Evolutionary conservation across 2,888 invertebrate genomes (phyloP), one percentile per base, ranked within the genome.

Genomic region (Melinaea marsaeus): DNA sequence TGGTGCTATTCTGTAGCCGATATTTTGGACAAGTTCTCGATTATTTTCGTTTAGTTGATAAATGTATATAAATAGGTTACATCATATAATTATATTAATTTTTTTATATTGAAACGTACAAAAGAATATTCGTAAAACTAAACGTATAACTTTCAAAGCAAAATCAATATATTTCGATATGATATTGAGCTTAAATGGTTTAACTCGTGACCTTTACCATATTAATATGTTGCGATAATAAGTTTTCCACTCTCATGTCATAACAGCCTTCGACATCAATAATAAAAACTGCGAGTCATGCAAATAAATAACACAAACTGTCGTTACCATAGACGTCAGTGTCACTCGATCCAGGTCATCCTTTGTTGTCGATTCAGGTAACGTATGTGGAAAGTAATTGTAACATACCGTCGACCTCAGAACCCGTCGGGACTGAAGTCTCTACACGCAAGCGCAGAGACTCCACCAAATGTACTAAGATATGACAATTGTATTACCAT

Each of bases 361-460:
- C 61, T 63, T 63, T 77, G 80, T 83, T 79, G 80, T 73, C 73
- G 76, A 84, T 84, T 84, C 83, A 73, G 73, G 68, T 68, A 79
- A 75, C 82, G 80, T 82, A 80, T 79, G 72, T 77, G 81, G 79
- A 80, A 80, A 82, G 83, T 85, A 86, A 87, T 86, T 84, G 83
- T 81, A 79, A 81, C 79, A 77, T 82, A 80, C 79, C 82, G 80
- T 70, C 78, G 75, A 73, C 75, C 74, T 72, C 73, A 71, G 69
- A 70, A 72, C 81, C 83, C 83, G 76, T 48, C 65, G 83, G 82
- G 85, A 83, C 74, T 74, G 35, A 47, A 60, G 55, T 69, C 64
- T 65, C 69, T 70, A 69, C 71, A 69, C 65, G 69, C 64, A 65
- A 66, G 62, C 70, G 75, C 76, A 77, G 75, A 74, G 51, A 57